These are phyloP conservation scores for Sapajus apella DNA, from an alignment of 2,113 vertebrate genomes.

Conservation along the genomic window DNA sequence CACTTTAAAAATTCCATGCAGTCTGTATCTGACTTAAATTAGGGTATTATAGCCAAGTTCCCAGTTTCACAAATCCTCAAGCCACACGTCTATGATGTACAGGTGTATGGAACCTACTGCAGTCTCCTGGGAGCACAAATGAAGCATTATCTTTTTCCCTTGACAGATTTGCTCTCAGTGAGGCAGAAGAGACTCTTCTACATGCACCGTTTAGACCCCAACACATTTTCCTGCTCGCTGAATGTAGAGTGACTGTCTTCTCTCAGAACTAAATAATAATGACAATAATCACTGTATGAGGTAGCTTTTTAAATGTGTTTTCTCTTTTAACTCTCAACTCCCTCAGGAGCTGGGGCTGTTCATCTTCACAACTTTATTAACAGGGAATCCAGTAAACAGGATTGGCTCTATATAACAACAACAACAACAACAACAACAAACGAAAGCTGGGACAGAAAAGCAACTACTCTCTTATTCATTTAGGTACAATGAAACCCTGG, in stretches of 20 bases:
- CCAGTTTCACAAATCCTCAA: conserved; percentile 4
- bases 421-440: background rate
- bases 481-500: background rate
- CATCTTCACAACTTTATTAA: background rate
- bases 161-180: background rate
- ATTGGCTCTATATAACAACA: background rate
- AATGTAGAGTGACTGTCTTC: background rate
- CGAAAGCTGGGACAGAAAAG: background rate
- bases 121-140: background rate
- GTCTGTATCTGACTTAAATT: conserved; percentile 36
- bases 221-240: background rate
- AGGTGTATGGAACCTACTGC: background rate
- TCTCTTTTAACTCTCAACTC: background rate
- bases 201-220: background rate
- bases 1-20: background rate
- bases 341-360: background rate
- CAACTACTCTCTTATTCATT: background rate
- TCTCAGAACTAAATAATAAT: background rate
- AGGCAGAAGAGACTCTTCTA: background rate
- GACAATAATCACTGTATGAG: background rate
- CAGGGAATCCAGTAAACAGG: background rate
- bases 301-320: background rate
- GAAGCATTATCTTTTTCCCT: background rate
- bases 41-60: background rate
- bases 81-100: background rate